Percentiles rank a stretch among this genome's conserved stretches.
Conservation (phyloP, 2,888 invertebrate species). For the Stenolophus ochropezus region DNA sequence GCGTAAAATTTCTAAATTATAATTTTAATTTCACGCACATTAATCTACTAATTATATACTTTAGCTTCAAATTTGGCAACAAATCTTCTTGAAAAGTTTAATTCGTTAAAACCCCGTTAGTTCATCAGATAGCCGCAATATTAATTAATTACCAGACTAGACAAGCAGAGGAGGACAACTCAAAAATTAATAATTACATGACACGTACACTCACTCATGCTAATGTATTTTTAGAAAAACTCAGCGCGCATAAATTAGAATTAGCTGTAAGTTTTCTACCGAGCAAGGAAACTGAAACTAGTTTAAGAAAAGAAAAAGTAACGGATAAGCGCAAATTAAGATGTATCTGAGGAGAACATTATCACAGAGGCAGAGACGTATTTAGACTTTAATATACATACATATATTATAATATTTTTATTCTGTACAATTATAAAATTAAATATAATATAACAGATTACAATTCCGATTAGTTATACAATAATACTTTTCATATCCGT, state of each 20-base stretch:
- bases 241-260: slow-evolving; percentile 35
- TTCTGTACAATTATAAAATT: too few species aligned
- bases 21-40: background rate
- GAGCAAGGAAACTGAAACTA: slow-evolving; percentile 34
- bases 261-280: slow-evolving; percentile 19
- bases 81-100: background rate
- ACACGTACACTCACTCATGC: slow-evolving; percentile 4
- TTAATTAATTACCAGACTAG: slow-evolving; percentile 11
- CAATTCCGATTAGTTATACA: too few species aligned
- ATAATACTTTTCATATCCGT: too few species aligned
- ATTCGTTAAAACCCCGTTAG: background rate
- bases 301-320: slow-evolving; percentile 43
- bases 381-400: background rate
- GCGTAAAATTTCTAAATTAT: too few species aligned
- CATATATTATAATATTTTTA: too few species aligned
- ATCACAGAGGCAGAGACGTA: background rate
- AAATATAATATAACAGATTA: too few species aligned
- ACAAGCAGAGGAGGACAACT: background rate
- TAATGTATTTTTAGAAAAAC: slow-evolving; percentile 27
- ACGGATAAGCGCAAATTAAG: slow-evolving; percentile 34
- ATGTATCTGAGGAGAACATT: background rate
- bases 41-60: background rate
- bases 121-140: background rate
- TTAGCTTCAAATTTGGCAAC: background rate
- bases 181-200: slow-evolving; percentile 25